These are phyloP conservation scores for Drosophila monieri DNA, from an alignment of 2,888 invertebrate genomes.

Conservation along the genomic window DNA sequence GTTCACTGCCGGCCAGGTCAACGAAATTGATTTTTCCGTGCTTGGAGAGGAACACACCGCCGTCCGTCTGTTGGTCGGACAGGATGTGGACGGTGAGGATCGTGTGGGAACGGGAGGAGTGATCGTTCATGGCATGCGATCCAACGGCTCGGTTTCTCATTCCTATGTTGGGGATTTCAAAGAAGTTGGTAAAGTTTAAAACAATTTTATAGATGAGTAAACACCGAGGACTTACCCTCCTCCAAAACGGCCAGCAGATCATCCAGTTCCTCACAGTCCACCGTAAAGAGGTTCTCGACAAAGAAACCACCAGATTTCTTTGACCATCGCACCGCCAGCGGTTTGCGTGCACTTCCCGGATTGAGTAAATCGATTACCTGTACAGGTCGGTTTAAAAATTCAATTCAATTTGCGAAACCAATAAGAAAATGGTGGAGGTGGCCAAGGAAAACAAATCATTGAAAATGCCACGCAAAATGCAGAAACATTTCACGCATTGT, in stretches of 20 bases:
- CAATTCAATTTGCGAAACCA: conserved; percentile 63
- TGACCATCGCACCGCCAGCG: conserved; percentile 96
- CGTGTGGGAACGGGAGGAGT: conserved; percentile 94
- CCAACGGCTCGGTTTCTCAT: conserved; percentile 95
- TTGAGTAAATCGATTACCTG: conserved; percentile 97
- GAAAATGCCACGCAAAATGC: conserved; percentile 73
- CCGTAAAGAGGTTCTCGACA: conserved; percentile 97
- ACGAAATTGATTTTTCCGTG: conserved; percentile 98
- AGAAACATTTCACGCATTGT: conserved; percentile 49
- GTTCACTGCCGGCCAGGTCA: conserved; percentile 98
- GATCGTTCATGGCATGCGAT: conserved; percentile 95
- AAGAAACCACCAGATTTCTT: conserved; percentile 96
- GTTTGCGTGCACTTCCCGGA: conserved; percentile 90
- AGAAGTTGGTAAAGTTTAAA: background rate
- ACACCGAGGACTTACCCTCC: conserved; percentile 88
- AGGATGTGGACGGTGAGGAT: conserved; percentile 94
- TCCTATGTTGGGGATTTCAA: conserved; percentile 85
- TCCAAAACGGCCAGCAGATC: conserved; percentile 96
- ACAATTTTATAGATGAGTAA: background rate
- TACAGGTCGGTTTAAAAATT: conserved; percentile 58
- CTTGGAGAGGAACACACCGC: conserved; percentile 93
- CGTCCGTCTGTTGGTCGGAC: conserved; percentile 92
- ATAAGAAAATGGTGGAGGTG: conserved; percentile 44
- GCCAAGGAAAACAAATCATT: conserved; percentile 68
- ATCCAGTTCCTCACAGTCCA: conserved; percentile 96